These are phyloP conservation scores for Bujurquina vittata DNA, from an alignment of 2,113 vertebrate species.

Conservation along the genomic window DNA sequence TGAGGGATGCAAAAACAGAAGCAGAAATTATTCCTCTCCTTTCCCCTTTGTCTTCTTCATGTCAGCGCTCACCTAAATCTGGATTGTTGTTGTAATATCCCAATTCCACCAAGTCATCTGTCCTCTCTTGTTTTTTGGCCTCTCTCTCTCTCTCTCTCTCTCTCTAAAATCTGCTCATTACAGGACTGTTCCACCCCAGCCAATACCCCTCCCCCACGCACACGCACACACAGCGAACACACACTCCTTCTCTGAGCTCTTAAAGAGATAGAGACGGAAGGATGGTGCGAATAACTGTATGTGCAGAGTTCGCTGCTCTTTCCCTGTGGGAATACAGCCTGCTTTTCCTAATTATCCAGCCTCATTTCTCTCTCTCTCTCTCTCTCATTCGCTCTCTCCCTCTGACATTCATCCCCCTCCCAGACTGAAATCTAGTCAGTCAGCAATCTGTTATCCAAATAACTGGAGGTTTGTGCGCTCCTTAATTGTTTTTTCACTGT, in stretches of 20 bases:
- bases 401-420: slow-evolving; percentile 31
- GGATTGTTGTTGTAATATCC: slow-evolving; percentile 67
- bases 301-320: slow-evolving; percentile 43
- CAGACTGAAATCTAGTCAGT: slow-evolving; percentile 46
- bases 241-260: slow-evolving; percentile 75
- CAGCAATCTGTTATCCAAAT: slow-evolving; percentile 60
- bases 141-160: slow-evolving; percentile 59
- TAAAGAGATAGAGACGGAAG: slow-evolving; percentile 81
- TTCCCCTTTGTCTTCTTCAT: slow-evolving; percentile 48
- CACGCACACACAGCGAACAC: slow-evolving; percentile 66
- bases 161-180: slow-evolving; percentile 82
- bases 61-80: slow-evolving; percentile 27
- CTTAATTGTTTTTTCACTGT: slow-evolving; percentile 27
- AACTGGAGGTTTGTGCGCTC: slow-evolving; percentile 24
- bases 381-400: not conserved
- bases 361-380: slow-evolving; percentile 56
- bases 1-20: slow-evolving; percentile 31
- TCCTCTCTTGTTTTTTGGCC: slow-evolving; percentile 62
- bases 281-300: slow-evolving; percentile 59
- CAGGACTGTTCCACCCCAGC: slow-evolving; percentile 84
- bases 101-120: slow-evolving; percentile 77
- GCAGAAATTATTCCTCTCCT: slow-evolving; percentile 37
- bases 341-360: slow-evolving; percentile 76
- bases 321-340: slow-evolving; percentile 64
- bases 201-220: slow-evolving; percentile 82